These are phyloP conservation scores for Clusia tigrina DNA, from an alignment of 2,888 invertebrate genomes.

Conservation along the genomic window DNA sequence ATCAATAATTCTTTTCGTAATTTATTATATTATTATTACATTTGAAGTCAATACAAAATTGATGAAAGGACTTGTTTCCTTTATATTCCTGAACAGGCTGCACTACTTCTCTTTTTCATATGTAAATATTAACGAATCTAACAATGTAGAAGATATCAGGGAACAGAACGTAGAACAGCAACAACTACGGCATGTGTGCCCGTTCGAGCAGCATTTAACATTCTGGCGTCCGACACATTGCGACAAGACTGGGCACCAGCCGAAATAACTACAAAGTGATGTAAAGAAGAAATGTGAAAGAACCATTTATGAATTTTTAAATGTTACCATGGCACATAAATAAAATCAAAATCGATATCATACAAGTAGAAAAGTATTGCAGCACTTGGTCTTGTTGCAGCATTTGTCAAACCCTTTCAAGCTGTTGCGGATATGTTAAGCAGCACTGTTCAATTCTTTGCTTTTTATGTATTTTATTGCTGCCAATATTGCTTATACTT, in stretches of 20 bases:
- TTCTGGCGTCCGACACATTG: background rate
- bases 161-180: no score
- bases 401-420: background rate
- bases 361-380: background rate
- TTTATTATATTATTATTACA: no score
- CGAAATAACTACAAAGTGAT: background rate
- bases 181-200: no score
- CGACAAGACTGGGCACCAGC: background rate
- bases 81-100: constrained; percentile 44
- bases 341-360: background rate
- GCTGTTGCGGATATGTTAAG: constrained; percentile 4
- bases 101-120: constrained; percentile 54
- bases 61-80: no score
- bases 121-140: no score
- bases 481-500: background rate
- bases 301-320: constrained; percentile 1
- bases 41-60: no score
- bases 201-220: background rate
- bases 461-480: background rate
- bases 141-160: no score
- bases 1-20: no score
- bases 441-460: background rate
- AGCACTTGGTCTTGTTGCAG: background rate
- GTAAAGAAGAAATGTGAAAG: background rate
- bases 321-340: background rate